Evolutionary conservation across 2,797 vertebrate genomes (phyloP).

Genomic region (Carapus acus): DNA sequence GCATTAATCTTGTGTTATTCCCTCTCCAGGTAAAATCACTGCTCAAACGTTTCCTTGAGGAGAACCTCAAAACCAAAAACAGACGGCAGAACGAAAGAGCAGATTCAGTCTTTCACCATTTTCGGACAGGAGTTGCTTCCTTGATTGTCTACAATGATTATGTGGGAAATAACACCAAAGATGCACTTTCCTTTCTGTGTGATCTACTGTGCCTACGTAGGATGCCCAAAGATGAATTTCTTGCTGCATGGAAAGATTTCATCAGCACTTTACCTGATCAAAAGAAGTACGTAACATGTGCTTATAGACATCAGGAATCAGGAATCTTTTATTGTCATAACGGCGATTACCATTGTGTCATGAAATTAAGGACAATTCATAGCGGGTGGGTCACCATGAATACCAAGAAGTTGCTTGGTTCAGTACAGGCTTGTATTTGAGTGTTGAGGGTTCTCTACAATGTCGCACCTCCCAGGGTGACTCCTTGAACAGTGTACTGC

Average conservation of each 20-base stretch:
- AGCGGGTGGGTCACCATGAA: too few species aligned
- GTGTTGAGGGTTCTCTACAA: too few species aligned
- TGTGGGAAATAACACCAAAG: accelerated
- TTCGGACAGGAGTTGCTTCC: constrained; percentile 22
- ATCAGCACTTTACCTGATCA: constrained; percentile 5
- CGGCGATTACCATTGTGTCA: too few species aligned
- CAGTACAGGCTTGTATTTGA: too few species aligned
- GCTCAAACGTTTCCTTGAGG: not conserved
- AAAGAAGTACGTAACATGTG: constrained; percentile 2
- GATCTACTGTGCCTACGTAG: constrained; percentile 25
- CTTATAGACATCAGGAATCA: too few species aligned
- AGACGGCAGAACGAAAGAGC: not conserved
- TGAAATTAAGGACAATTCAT: too few species aligned
- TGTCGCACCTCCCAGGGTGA: too few species aligned
- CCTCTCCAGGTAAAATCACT: constrained; percentile 24
- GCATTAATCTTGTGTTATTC: accelerated
- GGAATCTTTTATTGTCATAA: too few species aligned
- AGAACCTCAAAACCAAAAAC: not conserved
- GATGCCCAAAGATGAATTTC: accelerated
- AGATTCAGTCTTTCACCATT: not conserved
- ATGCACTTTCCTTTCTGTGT: constrained; percentile 15
- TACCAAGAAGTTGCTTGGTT: too few species aligned
- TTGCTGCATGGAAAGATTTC: constrained; percentile 9
- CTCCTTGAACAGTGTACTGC: too few species aligned
- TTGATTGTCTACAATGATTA: constrained; percentile 9